phyloP scores from a whole-genome alignment of 2,113 vertebrate species.

The Urocolius indicus region DNA sequence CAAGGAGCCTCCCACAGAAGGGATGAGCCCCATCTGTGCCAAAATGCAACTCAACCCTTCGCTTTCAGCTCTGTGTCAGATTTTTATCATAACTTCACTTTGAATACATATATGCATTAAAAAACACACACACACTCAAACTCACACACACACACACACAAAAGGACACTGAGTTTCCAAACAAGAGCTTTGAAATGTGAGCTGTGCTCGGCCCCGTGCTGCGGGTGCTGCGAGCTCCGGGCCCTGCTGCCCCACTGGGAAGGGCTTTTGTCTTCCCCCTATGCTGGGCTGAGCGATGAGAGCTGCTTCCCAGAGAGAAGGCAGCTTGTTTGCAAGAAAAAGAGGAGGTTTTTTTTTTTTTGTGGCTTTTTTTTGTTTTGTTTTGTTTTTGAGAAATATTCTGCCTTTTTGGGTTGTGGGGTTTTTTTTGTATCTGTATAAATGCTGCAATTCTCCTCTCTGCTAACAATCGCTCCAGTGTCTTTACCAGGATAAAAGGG shows the following conservation, averaged over 20 bases:
- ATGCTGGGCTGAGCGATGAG: not conserved
- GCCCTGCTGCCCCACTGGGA: not conserved
- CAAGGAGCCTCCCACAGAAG: constrained; percentile 53
- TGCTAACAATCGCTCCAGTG: constrained; percentile 14
- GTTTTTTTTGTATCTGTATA: not conserved
- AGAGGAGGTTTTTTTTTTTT: constrained; percentile 42
- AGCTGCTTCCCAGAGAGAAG: constrained; percentile 7
- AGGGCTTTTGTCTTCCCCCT: constrained; percentile 42
- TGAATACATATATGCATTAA: not conserved
- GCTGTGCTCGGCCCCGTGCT: not conserved
- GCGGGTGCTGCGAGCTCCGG: not conserved
- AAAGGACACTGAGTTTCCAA: not conserved
- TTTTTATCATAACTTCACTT: constrained; percentile 64
- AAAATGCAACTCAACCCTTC: constrained; percentile 46
- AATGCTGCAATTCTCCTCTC: constrained; percentile 33
- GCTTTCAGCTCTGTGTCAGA: constrained; percentile 38
- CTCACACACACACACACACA: too few species aligned
- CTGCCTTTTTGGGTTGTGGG: not conserved
- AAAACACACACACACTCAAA: not conserved
- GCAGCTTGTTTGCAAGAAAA: constrained; percentile 48
- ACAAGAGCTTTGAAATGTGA: constrained; percentile 62
- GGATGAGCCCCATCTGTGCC: constrained; percentile 55
- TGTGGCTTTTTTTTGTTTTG: not conserved
- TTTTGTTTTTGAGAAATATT: constrained; percentile 6
- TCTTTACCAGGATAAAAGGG: constrained; percentile 38